These are phyloP conservation scores for Pseudomyrmex flavicornis DNA, from an alignment of 1,140 invertebrate species.

Conservation along the genomic window DNA sequence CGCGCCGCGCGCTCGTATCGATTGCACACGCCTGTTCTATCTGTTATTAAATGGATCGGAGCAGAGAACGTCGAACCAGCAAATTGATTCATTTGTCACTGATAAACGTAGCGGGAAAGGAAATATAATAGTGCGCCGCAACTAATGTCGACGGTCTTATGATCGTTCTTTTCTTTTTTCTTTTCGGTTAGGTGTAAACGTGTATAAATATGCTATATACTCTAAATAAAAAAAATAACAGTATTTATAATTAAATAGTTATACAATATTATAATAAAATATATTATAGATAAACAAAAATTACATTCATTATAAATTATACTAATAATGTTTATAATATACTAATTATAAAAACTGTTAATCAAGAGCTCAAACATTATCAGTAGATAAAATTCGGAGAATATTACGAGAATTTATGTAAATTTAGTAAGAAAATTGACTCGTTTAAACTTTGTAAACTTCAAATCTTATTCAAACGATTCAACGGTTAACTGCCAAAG, in stretches of 20 bases:
- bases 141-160: background rate
- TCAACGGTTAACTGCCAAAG: constrained; percentile 51
- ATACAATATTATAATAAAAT: no score
- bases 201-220: background rate
- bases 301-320: no score
- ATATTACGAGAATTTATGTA: no score
- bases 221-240: background rate
- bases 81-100: constrained; percentile 50
- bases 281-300: no score
- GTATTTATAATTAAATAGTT: background rate
- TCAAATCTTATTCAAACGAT: background rate
- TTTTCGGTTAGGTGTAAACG: constrained; percentile 10
- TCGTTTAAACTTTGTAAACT: no score
- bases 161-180: background rate
- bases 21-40: constrained; percentile 26
- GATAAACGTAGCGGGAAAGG: background rate
- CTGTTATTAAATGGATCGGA: constrained; percentile 56
- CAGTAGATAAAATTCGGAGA: no score
- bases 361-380: no score
- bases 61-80: background rate
- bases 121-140: constrained; percentile 21
- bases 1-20: constrained; percentile 17
- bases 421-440: no score
- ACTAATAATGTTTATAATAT: no score
- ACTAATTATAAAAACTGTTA: no score